A percentile compares a stretch with the other conserved stretches of the same genome.
phyloP scores from a whole-genome alignment of 1,140 invertebrate genomes.

The Lepidurus couesii region DNA sequence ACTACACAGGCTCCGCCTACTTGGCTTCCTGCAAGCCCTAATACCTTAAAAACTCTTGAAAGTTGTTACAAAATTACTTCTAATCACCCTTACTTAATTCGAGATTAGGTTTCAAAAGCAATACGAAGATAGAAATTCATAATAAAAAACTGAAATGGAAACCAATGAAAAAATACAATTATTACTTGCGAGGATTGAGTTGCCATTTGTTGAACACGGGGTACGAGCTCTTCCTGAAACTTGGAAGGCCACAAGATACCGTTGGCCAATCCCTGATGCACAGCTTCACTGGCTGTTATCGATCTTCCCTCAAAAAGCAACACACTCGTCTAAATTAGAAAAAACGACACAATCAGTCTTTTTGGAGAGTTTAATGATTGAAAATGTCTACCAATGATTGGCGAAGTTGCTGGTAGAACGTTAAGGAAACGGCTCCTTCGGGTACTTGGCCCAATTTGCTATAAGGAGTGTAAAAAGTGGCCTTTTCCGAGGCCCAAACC shows the following conservation, averaged over 20 bases:
- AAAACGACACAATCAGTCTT: not conserved
- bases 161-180: conserved; percentile 26
- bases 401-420: conserved; percentile 55
- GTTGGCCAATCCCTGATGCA: conserved; percentile 61
- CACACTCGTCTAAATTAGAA: conserved; percentile 56
- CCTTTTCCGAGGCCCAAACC: conserved; percentile 66
- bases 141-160: not conserved
- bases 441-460: conserved; percentile 61
- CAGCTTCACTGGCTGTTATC: conserved; percentile 63
- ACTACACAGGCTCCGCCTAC: conserved; percentile 54
- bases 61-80: not conserved
- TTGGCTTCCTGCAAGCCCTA: conserved; percentile 51
- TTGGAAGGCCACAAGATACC: conserved; percentile 63
- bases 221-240: conserved; percentile 59
- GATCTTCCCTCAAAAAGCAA: conserved; percentile 61
- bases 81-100: not conserved
- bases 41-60: conserved; percentile 21
- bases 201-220: conserved; percentile 56
- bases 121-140: not conserved
- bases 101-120: not conserved
- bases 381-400: conserved; percentile 52
- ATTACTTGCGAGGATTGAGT: conserved; percentile 57
- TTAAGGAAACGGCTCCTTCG: conserved; percentile 61
- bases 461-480: conserved; percentile 64
- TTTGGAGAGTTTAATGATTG: not conserved